These are phyloP conservation scores for Esperia sulphurella DNA, from an alignment of 2,888 invertebrate genomes.

Conservation along the genomic window DNA sequence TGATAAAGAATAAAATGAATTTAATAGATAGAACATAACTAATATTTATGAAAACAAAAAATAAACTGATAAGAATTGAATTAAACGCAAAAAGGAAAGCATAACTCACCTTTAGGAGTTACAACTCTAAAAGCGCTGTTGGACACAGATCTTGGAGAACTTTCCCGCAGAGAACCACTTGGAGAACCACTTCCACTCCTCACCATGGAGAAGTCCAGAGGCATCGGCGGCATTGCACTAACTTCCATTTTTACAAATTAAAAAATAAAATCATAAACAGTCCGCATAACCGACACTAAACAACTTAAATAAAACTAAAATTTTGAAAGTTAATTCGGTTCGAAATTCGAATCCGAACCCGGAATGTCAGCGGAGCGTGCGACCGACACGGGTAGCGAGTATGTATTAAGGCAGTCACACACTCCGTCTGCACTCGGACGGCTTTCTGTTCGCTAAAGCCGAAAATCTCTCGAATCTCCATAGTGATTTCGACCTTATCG, in stretches of 20 bases:
- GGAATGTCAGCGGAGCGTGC: constrained; percentile 55
- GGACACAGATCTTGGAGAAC: constrained; percentile 63
- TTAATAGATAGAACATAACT: neutral
- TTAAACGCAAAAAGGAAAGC: no score
- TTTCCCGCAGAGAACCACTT: constrained; percentile 47
- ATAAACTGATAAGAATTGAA: no score
- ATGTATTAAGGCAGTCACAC: constrained; percentile 63
- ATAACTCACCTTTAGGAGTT: constrained; percentile 80
- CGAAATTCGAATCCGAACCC: constrained; percentile 36
- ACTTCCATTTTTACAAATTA: constrained; percentile 75
- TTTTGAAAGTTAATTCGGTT: constrained; percentile 19
- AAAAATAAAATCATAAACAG: constrained; percentile 28
- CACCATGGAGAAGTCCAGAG: constrained; percentile 83
- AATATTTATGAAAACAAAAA: neutral
- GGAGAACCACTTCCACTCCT: constrained; percentile 61
- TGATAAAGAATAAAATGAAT: no score
- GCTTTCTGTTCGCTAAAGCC: constrained; percentile 62
- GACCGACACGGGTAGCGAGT: constrained; percentile 59
- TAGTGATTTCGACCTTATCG: constrained; percentile 75
- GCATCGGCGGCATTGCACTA: constrained; percentile 81
- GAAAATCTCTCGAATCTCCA: constrained; percentile 62
- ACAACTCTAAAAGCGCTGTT: constrained; percentile 84
- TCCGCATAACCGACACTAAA: constrained; percentile 17
- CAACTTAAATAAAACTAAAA: constrained; percentile 16
- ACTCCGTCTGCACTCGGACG: constrained; percentile 43